Evolutionary conservation across 2,888 invertebrate species (phyloP).

Genomic region (Eupithecia insigniata): DNA sequence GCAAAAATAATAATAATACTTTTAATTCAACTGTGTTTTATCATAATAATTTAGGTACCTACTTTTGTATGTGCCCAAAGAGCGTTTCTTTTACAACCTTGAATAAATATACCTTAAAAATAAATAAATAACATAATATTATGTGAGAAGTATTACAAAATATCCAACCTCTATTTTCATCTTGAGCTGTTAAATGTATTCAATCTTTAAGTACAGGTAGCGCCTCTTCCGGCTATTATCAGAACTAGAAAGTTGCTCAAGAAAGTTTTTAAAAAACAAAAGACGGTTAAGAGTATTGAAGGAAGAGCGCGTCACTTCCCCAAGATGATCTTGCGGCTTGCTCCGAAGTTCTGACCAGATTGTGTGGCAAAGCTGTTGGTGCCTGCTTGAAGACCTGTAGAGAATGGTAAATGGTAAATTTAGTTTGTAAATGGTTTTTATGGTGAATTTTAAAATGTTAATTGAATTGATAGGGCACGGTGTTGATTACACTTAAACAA

Average conservation of each 20-base stretch:
- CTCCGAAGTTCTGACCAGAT: conserved; percentile 94
- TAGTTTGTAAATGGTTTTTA: background rate
- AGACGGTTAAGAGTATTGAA: background rate
- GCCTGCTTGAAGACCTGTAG: conserved; percentile 90
- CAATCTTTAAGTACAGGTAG: background rate
- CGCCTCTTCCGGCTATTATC: background rate
- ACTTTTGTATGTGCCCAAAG: background rate
- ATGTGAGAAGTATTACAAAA: background rate
- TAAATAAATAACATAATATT: background rate
- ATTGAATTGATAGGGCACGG: background rate
- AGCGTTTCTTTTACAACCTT: background rate
- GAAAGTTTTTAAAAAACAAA: background rate
- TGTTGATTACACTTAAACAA: too few relatives aligned
- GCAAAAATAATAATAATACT: background rate
- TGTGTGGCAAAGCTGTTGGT: conserved; percentile 93
- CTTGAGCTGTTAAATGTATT: background rate
- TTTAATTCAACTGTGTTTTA: background rate
- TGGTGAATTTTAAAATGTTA: background rate
- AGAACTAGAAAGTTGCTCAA: background rate
- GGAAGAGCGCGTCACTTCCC: conserved; percentile 83
- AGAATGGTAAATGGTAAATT: background rate
- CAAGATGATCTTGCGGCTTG: conserved; percentile 91
- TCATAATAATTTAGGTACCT: background rate
- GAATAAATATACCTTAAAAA: background rate
- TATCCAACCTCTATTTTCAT: background rate